Evolutionary conservation across 2,113 vertebrate species (phyloP), one percentile per base, ranked within the genome.

Genomic region (Dicaeum eximium): DNA sequence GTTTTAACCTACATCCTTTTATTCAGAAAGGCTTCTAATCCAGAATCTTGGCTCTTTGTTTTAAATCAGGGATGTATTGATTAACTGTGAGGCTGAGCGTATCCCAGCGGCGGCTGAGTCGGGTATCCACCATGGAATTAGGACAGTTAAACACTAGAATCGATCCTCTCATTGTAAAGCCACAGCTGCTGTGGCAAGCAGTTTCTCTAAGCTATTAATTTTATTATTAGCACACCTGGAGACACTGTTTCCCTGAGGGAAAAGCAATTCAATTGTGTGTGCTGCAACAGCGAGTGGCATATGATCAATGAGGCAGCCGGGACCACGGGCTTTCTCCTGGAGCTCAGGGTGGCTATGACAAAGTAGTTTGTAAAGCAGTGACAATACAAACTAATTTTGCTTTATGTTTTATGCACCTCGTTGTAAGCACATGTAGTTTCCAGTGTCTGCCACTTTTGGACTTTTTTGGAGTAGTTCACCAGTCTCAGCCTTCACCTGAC

Each of bases 191-290:
- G 97, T 93, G 98, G 97, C 98, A 97, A 98, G 98, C 98, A 98
- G 96, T 98, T 98, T 98, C 98, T 98, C 97, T 95, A 97, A 98
- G 98, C 98, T 98, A 98, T 98, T 98, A 98, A 98, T 98, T 98
- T 98, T 98, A 98, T 98, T 98, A 98, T 98, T 98, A 98, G 98
- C 98, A 98, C 98, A 98, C 98, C 98, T 98, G 98, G 98, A 98
- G 98, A 97, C 98, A 96, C 92, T 88, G 95, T 96, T 97, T 97
- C 97, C 98, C 98, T 97, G 81, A 88, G 97, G 98, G 96, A 97
- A 98, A 98, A 98, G 98, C 97, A 98, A 98, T 98, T 97, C 98
- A 98, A 97, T 96, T 95, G 97, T 95, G 97, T 97, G 92, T 95
- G 96, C 97, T 97, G 95, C 98, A 95, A 96, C 70, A 90, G 97